Conservation (phyloP, 1,140 invertebrate species). For the Caenorhabditis tropicalis region DNA sequence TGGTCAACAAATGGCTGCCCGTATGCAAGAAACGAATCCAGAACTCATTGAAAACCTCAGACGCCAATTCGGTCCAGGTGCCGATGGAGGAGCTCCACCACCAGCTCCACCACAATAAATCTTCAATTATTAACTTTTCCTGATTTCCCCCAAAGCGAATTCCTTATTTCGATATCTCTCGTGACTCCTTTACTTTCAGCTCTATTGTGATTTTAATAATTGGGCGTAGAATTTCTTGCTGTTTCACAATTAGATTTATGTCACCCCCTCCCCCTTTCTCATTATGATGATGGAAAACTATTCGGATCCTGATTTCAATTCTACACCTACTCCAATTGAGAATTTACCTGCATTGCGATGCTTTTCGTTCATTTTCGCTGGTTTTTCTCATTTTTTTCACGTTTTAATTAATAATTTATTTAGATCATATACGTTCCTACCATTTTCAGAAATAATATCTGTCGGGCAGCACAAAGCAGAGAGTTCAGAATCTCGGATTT, state of each 20-base stretch:
- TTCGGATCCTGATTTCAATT: background rate
- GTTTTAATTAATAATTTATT: too few relatives aligned
- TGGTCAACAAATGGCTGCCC: constrained; percentile 78
- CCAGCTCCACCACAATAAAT: constrained; percentile 22
- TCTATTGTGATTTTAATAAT: background rate
- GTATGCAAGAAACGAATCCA: constrained; percentile 79
- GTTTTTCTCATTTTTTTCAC: too few relatives aligned
- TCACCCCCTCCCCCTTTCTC: background rate
- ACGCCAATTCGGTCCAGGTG: constrained; percentile 71
- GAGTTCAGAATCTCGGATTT: too few relatives aligned
- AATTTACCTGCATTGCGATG: too few relatives aligned
- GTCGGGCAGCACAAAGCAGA: too few relatives aligned
- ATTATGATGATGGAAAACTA: too few relatives aligned
- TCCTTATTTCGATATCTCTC: background rate
- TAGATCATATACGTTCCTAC: too few relatives aligned
- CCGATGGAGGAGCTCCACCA: constrained; percentile 23
- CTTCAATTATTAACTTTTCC: too few relatives aligned
- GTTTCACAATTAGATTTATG: background rate
- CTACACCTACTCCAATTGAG: too few relatives aligned
- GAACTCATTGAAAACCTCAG: constrained; percentile 78
- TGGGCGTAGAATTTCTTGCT: background rate
- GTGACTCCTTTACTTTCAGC: background rate
- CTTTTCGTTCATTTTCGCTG: too few relatives aligned
- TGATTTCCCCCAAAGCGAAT: constrained; percentile 6
- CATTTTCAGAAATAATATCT: too few relatives aligned